Percentiles rank a stretch among this genome's conserved stretches.
Conservation (phyloP, 2,888 invertebrate species). For the Cosmia pyralina region DNA sequence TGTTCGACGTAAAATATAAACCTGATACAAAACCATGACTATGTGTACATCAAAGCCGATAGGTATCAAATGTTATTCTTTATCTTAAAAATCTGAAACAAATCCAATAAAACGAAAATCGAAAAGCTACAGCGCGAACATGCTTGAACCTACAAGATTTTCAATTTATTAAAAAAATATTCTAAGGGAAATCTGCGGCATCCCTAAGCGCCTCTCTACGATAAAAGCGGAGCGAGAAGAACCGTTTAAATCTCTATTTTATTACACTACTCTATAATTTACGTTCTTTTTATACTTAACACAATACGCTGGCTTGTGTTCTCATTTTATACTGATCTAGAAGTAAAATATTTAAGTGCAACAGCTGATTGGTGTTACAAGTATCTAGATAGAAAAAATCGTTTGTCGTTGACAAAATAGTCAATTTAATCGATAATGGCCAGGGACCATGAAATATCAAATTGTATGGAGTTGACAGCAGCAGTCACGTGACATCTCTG, state of each 20-base stretch:
- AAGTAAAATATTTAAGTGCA: constrained; percentile 10
- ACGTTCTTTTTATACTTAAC: constrained; percentile 62
- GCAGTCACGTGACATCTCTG: too few species aligned
- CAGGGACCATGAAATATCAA: too few species aligned
- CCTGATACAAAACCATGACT: not conserved
- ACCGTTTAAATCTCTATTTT: constrained; percentile 77
- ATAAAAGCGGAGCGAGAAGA: constrained; percentile 72
- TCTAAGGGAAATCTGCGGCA: constrained; percentile 49
- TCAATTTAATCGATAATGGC: not conserved
- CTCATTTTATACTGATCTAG: constrained; percentile 33
- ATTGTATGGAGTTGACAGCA: too few species aligned
- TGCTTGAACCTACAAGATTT: constrained; percentile 33
- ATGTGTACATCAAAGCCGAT: not conserved
- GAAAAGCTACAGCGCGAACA: constrained; percentile 24
- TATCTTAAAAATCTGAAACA: constrained; percentile 22
- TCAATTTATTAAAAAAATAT: constrained; percentile 60
- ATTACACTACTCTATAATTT: constrained; percentile 71
- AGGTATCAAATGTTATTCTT: constrained; percentile 8
- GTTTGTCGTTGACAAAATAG: not conserved
- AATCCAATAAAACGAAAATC: constrained; percentile 20
- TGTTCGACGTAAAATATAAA: not conserved
- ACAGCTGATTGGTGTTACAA: constrained; percentile 9
- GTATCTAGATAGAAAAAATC: not conserved
- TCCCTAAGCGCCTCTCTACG: constrained; percentile 67
- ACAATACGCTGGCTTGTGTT: constrained; percentile 35